phyloP scores from a whole-genome alignment of 2,888 invertebrate species.

The Blastobasis adustella region DNA sequence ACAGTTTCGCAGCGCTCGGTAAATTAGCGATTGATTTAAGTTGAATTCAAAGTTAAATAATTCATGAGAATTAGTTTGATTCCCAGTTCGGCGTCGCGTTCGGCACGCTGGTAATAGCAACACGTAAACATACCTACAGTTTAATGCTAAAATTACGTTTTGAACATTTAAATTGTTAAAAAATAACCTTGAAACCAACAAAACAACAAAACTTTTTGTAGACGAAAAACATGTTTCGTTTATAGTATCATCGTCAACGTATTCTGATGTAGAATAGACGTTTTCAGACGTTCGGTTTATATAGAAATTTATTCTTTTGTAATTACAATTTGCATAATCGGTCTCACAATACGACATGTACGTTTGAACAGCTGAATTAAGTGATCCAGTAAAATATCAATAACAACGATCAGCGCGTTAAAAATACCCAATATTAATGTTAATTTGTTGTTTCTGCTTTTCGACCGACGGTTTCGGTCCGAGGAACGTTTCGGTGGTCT shows the following conservation, averaged over 20 bases:
- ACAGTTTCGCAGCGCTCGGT: no score
- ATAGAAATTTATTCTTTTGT: conserved; percentile 37
- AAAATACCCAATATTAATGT: conserved; percentile 14
- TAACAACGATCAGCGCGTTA: conserved; percentile 38
- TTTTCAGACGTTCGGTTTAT: conserved; percentile 24
- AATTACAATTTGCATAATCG: conserved; percentile 32
- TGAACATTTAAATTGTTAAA: no score
- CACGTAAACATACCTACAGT: no score
- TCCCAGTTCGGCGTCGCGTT: no score
- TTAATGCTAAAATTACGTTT: no score
- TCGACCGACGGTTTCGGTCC: no score
- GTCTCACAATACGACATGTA: conserved; percentile 26
- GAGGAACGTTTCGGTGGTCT: no score
- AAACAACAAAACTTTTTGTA: conserved; percentile 15
- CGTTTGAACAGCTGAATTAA: conserved; percentile 38
- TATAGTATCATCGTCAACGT: conserved; percentile 18
- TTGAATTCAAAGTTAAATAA: no score
- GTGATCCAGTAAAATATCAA: conserved; percentile 24
- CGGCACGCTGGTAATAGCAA: no score
- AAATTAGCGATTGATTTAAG: no score
- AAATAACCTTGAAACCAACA: not conserved
- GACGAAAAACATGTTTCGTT: conserved; percentile 22
- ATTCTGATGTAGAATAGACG: conserved; percentile 8
- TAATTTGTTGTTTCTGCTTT: no score
- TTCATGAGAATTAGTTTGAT: no score